These are phyloP conservation scores for Rotaria macrura DNA, from an alignment of 2,888 invertebrate genomes.

Conservation along the genomic window DNA sequence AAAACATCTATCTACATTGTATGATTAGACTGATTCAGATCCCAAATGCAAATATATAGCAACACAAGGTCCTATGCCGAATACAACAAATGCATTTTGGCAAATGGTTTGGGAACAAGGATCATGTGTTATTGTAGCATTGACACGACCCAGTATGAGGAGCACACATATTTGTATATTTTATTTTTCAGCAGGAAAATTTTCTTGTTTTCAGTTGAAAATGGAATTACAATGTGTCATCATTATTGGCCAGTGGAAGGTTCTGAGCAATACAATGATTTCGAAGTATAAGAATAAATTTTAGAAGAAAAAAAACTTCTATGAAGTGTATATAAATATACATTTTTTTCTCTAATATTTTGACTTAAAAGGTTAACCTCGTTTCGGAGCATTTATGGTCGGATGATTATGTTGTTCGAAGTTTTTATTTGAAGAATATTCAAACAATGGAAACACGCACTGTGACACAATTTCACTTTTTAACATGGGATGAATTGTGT, in stretches of 20 bases:
- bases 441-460: conserved; percentile 86
- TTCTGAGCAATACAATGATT: conserved; percentile 89
- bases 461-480: conserved; percentile 97
- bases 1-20: no score
- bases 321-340: neutral
- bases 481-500: conserved; percentile 88
- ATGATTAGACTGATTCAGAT: conserved; percentile 79
- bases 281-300: conserved; percentile 61
- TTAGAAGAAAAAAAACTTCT: neutral
- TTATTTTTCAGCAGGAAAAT: no score
- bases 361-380: conserved; percentile 66
- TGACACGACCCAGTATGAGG: conserved; percentile 60
- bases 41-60: conserved; percentile 94
- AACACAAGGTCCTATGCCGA: conserved; percentile 60
- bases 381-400: conserved; percentile 99
- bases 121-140: conserved; percentile 59
- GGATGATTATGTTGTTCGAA: conserved; percentile 93
- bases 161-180: no score
- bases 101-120: conserved; percentile 94
- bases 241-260: conserved; percentile 99
- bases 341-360: neutral
- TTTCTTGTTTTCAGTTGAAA: conserved; percentile 57
- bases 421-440: conserved; percentile 94
- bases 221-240: conserved; percentile 80
- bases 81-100: conserved; percentile 34